These are phyloP conservation scores for Aphaenogaster floridana DNA, from an alignment of 1,140 invertebrate genomes.

Conservation along the genomic window DNA sequence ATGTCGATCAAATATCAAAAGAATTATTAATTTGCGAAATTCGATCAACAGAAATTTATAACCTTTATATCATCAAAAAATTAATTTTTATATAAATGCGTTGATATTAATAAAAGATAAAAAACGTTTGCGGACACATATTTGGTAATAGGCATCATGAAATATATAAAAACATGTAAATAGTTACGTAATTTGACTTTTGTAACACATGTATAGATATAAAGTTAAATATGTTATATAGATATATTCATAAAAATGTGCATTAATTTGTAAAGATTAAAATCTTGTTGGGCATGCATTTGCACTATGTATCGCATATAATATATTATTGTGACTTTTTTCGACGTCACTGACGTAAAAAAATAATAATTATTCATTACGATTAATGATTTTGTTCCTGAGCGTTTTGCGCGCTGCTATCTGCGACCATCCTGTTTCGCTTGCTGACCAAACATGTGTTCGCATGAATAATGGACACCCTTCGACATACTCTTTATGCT, in stretches of 20 bases:
- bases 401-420: neutral
- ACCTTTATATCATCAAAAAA: neutral
- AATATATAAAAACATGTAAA: neutral
- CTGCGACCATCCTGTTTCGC: constrained; percentile 15
- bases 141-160: neutral
- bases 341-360: neutral
- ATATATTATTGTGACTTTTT: neutral
- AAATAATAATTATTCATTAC: constrained; percentile 30
- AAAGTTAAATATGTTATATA: neutral
- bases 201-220: neutral
- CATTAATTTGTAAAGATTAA: constrained; percentile 35
- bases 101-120: neutral
- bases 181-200: neutral
- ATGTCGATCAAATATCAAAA: neutral
- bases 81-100: neutral
- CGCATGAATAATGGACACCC: constrained; percentile 40
- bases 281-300: neutral
- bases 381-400: constrained; percentile 31
- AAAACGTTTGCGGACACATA: neutral
- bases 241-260: constrained; percentile 15
- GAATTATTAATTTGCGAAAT: neutral
- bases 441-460: constrained; percentile 41
- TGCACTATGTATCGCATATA: neutral
- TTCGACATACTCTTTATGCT: constrained; percentile 8
- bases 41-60: neutral